Conservation (phyloP, 2,113 vertebrate genomes). For the human region DNA sequence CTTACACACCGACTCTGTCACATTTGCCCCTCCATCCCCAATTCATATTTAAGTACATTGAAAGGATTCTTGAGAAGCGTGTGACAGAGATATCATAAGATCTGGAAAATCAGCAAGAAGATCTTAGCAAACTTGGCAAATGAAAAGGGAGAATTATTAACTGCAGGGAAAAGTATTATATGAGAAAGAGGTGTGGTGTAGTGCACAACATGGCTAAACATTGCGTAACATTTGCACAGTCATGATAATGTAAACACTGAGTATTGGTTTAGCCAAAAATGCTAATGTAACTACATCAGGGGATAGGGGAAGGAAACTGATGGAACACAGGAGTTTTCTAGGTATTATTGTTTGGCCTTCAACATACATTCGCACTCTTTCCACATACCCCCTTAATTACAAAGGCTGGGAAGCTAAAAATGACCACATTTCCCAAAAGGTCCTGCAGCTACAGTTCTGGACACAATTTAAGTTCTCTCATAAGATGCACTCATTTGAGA, state of each 20-base stretch:
- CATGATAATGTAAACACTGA: neutral
- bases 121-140: neutral
- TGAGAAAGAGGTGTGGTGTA: neutral
- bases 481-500: neutral
- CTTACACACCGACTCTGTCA: neutral
- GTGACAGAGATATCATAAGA: neutral
- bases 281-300: neutral
- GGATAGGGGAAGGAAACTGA: neutral
- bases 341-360: neutral
- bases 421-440: neutral
- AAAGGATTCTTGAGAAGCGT: neutral
- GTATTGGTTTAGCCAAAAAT: neutral
- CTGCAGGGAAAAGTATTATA: neutral
- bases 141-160: neutral
- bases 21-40: neutral
- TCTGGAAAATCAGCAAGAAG: neutral
- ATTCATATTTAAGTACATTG: neutral
- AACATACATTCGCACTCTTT: neutral
- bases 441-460: neutral
- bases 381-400: neutral
- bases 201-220: fast-evolving
- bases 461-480: neutral
- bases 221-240: neutral
- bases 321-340: fast-evolving
- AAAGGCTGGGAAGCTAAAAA: neutral